Percentiles rank a stretch among this genome's conserved stretches.
Evolutionary conservation across 2,888 invertebrate genomes (phyloP).

Genomic region (Sminthurinus aureus): DNA sequence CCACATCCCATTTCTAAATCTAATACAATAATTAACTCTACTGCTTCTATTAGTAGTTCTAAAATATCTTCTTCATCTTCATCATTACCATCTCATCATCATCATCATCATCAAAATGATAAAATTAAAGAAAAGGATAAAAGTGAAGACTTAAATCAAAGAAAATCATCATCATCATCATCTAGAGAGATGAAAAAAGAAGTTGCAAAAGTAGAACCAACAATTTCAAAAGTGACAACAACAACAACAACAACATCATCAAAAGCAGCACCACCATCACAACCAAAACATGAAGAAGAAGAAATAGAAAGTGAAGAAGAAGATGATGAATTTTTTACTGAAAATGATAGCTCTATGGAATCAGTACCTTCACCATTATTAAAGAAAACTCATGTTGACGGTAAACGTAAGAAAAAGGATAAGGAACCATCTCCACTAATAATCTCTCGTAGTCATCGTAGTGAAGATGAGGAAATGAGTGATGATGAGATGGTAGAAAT

Average conservation of each 20-base stretch:
- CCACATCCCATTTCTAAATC: slow-evolving; percentile 28
- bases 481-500: neutral
- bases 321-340: slow-evolving; percentile 4
- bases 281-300: neutral
- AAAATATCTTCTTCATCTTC: neutral
- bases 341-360: slow-evolving; percentile 47
- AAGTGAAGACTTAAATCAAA: neutral
- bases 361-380: slow-evolving; percentile 59
- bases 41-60: slow-evolving; percentile 26
- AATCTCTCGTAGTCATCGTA: neutral
- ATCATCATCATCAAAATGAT: too few relatives aligned
- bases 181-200: neutral
- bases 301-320: neutral
- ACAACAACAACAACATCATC: neutral
- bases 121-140: neutral
- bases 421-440: slow-evolving; percentile 33
- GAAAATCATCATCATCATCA: neutral
- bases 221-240: too few relatives aligned
- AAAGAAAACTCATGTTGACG: slow-evolving; percentile 31
- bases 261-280: neutral
- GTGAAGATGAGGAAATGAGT: neutral
- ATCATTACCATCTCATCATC: neutral
- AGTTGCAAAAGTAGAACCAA: neutral
- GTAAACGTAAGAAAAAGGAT: slow-evolving; percentile 48
- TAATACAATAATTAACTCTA: neutral